Percentiles rank a stretch among this genome's conserved stretches.
These are phyloP conservation scores for Bombycilla garrulus DNA, from an alignment of 2,113 vertebrate genomes.

Conservation along the genomic window DNA sequence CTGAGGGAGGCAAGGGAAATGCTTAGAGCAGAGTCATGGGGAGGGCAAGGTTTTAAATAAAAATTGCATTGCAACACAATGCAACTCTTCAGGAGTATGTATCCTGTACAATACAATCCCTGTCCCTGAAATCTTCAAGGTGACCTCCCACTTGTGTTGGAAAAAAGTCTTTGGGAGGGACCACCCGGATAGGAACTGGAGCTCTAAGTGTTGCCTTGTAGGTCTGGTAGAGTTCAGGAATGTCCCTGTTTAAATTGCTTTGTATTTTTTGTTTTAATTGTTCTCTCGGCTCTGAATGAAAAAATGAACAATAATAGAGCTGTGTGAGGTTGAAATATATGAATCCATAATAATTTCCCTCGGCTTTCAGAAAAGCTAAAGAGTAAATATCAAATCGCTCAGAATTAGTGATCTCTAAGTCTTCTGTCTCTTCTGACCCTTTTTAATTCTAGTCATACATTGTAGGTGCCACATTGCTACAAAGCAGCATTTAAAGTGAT, in stretches of 20 bases:
- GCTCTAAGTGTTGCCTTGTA: constrained; percentile 70
- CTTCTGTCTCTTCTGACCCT: constrained; percentile 67
- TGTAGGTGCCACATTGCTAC: constrained; percentile 70
- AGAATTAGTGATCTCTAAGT: constrained; percentile 72
- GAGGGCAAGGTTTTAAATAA: constrained; percentile 71
- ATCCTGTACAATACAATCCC: constrained; percentile 70
- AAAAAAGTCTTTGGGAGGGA: constrained; percentile 70
- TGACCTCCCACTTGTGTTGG: constrained; percentile 73
- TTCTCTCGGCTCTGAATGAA: constrained; percentile 75
- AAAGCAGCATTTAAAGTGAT: constrained; percentile 76
- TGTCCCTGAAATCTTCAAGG: constrained; percentile 77
- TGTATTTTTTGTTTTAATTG: constrained; percentile 81
- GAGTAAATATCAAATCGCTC: constrained; percentile 75
- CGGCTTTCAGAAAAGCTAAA: constrained; percentile 69
- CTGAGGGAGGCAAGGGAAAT: constrained; percentile 67
- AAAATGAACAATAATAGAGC: constrained; percentile 78
- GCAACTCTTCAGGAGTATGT: constrained; percentile 70
- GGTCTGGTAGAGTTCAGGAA: constrained; percentile 72
- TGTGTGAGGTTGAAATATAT: constrained; percentile 82
- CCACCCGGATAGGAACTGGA: constrained; percentile 76
- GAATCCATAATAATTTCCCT: constrained; percentile 81
- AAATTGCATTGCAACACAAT: constrained; percentile 62
- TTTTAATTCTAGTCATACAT: constrained; percentile 66
- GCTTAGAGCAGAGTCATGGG: constrained; percentile 60
- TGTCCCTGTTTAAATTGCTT: constrained; percentile 75